Conservation (phyloP, 2,113 vertebrate genomes). For the Panthera uncia region DNA sequence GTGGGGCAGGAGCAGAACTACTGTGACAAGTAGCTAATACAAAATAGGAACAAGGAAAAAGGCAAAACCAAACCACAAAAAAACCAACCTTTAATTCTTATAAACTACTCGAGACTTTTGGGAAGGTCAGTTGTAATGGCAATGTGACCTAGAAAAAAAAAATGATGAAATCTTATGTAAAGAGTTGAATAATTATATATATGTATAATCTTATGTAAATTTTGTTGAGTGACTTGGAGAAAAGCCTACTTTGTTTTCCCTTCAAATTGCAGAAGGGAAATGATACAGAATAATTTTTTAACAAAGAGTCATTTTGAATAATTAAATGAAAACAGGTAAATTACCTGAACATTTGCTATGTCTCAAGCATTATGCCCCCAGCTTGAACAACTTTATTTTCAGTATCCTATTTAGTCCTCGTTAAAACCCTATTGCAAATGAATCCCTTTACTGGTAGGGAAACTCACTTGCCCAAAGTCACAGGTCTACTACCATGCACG, state of each 20-base stretch:
- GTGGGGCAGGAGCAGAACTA: neutral
- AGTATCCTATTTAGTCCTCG: neutral
- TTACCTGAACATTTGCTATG: neutral
- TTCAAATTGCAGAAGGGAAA: neutral
- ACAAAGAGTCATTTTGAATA: neutral
- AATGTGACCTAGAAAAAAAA: neutral
- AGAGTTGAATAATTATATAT: neutral
- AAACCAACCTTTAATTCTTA: neutral
- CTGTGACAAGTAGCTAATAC: neutral
- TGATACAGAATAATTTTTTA: neutral
- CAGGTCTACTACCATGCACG: neutral
- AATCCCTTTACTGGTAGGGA: neutral
- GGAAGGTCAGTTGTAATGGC: neutral
- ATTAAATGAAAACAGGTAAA: conserved; percentile 23
- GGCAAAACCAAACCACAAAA: neutral
- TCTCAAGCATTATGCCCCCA: neutral
- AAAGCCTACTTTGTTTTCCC: neutral
- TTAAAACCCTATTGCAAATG: neutral
- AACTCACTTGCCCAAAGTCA: neutral
- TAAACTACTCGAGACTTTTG: neutral
- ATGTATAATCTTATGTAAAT: neutral
- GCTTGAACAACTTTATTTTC: neutral
- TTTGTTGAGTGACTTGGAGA: neutral
- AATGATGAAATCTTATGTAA: neutral
- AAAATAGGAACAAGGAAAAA: neutral